Percentiles rank a stretch among this genome's conserved stretches.
phyloP scores from a whole-genome alignment of 2,888 invertebrate genomes.

The Sericinus montela region DNA sequence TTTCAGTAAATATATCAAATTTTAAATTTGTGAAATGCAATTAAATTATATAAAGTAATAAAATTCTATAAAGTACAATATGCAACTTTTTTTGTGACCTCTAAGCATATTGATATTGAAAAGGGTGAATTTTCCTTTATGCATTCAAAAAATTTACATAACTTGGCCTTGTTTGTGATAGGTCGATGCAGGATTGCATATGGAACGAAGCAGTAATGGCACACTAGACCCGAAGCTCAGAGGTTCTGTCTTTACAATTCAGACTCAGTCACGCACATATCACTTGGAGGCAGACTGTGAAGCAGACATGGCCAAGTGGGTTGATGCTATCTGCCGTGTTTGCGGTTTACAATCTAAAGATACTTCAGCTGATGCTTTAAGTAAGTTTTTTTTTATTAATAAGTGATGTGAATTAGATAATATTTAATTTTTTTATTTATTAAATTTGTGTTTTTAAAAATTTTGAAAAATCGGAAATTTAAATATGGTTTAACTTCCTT shows the following conservation, averaged over 20 bases:
- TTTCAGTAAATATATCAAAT: background rate
- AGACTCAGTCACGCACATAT: conserved; percentile 93
- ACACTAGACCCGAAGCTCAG: conserved; percentile 81
- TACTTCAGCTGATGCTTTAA: conserved; percentile 58
- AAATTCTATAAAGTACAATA: background rate
- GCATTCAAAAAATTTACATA: conserved; percentile 19
- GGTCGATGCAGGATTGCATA: conserved; percentile 92
- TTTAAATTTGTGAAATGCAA: no score
- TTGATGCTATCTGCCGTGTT: conserved; percentile 94
- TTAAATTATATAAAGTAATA: background rate
- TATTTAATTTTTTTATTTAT: background rate
- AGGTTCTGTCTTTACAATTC: conserved; percentile 89
- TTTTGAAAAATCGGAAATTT: no score
- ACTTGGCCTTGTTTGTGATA: conserved; percentile 36
- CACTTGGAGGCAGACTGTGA: conserved; percentile 96
- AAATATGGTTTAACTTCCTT: no score
- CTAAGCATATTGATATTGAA: conserved; percentile 7
- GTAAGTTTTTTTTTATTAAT: conserved; percentile 40
- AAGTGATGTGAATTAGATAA: conserved; percentile 15
- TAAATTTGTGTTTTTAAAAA: no score
- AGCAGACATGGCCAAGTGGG: conserved; percentile 97
- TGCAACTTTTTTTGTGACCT: background rate
- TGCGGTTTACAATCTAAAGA: conserved; percentile 90
- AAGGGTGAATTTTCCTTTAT: conserved; percentile 14
- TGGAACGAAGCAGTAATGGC: conserved; percentile 89